A percentile compares a stretch with the other conserved stretches of the same genome.
These are phyloP conservation scores for Steatocranus sp. DNA, from an alignment of 2,797 vertebrate species.

Conservation along the genomic window DNA sequence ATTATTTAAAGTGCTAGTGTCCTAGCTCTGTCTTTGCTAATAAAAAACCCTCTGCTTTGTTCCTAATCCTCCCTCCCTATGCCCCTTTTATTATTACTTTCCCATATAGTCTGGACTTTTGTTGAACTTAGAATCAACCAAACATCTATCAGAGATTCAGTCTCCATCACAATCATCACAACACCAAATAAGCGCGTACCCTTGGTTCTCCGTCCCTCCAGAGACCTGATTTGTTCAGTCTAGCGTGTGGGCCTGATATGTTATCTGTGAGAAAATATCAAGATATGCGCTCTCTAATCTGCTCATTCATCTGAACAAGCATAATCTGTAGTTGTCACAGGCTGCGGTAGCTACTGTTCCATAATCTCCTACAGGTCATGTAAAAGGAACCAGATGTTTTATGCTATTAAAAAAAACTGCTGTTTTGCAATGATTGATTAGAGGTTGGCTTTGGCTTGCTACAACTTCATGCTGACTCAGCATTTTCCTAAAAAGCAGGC, in stretches of 20 bases:
- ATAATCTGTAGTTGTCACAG: not conserved
- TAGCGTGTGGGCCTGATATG: not conserved
- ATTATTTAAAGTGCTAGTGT: not conserved
- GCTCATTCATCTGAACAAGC: not conserved
- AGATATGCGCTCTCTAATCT: not conserved
- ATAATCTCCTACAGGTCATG: slow-evolving; percentile 31
- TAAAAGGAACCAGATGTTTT: slow-evolving; percentile 12
- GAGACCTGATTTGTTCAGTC: not conserved
- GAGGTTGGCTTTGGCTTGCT: slow-evolving; percentile 7
- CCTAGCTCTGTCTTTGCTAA: not conserved
- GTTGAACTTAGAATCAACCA: not conserved
- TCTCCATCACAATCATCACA: not conserved
- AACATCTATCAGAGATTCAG: not conserved
- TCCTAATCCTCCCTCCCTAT: not conserved
- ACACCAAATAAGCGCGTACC: not conserved
- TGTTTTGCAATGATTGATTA: slow-evolving; percentile 11
- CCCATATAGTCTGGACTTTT: not conserved
- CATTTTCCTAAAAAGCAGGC: not conserved
- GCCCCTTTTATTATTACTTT: not conserved
- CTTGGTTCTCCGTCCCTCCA: not conserved
- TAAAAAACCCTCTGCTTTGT: not conserved
- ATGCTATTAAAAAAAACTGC: slow-evolving; percentile 53
- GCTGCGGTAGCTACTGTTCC: slow-evolving; percentile 19
- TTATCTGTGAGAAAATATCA: not conserved
- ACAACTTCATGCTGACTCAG: not conserved